phyloP scores from a whole-genome alignment of 23 tunicate species.

The Styela plicata region DNA sequence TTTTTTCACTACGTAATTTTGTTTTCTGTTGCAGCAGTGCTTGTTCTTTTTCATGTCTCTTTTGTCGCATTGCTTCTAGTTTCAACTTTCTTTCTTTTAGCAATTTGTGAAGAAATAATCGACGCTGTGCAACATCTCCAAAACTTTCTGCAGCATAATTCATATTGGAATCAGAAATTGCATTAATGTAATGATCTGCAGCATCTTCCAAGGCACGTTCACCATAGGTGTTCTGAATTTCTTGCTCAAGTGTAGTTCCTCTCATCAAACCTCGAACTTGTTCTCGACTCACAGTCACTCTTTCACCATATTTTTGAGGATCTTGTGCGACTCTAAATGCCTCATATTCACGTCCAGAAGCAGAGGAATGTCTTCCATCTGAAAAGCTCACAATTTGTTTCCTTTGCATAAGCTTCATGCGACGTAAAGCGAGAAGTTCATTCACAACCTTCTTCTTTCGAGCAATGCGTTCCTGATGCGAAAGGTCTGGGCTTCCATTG shows the following conservation, averaged over 20 bases:
- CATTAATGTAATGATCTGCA: slow-evolving; percentile 26
- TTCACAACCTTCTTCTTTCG: slow-evolving; percentile 56
- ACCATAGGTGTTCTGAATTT: slow-evolving; percentile 39
- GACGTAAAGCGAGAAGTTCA: slow-evolving; percentile 75
- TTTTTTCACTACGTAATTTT: slow-evolving; percentile 5
- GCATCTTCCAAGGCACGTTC: slow-evolving; percentile 33
- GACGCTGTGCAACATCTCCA: slow-evolving; percentile 2
- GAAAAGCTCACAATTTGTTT: not conserved
- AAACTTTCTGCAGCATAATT: not conserved
- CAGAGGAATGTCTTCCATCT: not conserved
- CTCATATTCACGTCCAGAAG: slow-evolving; percentile 6
- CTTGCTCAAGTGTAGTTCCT: slow-evolving; percentile 38
- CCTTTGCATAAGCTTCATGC: slow-evolving; percentile 47
- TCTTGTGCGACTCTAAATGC: slow-evolving; percentile 8
- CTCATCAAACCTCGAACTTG: slow-evolving; percentile 28
- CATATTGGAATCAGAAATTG: not conserved
- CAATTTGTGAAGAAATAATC: slow-evolving; percentile 32
- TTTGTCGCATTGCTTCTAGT: slow-evolving; percentile 22
- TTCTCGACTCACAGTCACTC: slow-evolving; percentile 5
- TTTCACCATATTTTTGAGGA: not conserved
- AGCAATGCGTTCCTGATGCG: slow-evolving; percentile 39
- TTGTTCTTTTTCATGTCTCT: slow-evolving; percentile 28
- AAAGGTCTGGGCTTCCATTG: not conserved
- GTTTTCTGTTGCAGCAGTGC: slow-evolving; percentile 28
- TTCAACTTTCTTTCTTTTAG: slow-evolving; percentile 21